These are phyloP conservation scores for Gallinago stenura DNA, from an alignment of 2,797 vertebrate genomes.

Conservation along the genomic window DNA sequence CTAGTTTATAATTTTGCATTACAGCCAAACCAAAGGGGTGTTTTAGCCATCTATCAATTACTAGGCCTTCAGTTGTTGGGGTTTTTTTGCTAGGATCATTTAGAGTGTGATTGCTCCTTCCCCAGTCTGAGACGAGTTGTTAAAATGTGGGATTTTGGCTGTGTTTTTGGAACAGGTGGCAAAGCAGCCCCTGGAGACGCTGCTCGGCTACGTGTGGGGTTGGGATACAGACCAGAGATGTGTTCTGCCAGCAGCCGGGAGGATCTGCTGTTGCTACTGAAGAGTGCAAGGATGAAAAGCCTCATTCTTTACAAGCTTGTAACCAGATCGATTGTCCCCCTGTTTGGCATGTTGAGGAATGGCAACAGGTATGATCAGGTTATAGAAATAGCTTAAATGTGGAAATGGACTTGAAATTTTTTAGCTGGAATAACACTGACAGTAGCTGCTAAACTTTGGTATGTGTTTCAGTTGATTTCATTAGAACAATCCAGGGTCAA, in stretches of 20 bases:
- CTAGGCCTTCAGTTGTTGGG: neutral
- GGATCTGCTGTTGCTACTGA: conserved; percentile 68
- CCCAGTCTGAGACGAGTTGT: rapidly evolving
- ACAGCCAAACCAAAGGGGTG: neutral
- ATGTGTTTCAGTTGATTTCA: neutral
- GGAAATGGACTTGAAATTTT: neutral
- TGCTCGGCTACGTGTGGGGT: conserved; percentile 91
- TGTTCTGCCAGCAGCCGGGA: conserved; percentile 82
- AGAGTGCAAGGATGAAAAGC: conserved; percentile 82
- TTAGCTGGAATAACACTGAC: neutral
- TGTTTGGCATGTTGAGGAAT: conserved; percentile 87
- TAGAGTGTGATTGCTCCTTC: neutral
- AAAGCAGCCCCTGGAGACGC: conserved; percentile 82
- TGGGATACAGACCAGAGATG: conserved; percentile 88
- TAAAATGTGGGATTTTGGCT: neutral
- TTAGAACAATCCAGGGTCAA: neutral
- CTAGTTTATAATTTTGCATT: neutral
- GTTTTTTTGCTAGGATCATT: neutral
- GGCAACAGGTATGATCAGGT: conserved; percentile 85
- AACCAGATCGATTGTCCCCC: conserved; percentile 91
- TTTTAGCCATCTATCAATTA: neutral
- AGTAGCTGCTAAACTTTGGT: neutral
- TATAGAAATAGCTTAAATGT: neutral
- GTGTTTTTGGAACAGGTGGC: conserved; percentile 82
- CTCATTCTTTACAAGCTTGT: conserved; percentile 87